A percentile compares a stretch with the other conserved stretches of the same genome.
Evolutionary conservation across 2,797 vertebrate species (phyloP).

Genomic region (Cichlasoma orientale): DNA sequence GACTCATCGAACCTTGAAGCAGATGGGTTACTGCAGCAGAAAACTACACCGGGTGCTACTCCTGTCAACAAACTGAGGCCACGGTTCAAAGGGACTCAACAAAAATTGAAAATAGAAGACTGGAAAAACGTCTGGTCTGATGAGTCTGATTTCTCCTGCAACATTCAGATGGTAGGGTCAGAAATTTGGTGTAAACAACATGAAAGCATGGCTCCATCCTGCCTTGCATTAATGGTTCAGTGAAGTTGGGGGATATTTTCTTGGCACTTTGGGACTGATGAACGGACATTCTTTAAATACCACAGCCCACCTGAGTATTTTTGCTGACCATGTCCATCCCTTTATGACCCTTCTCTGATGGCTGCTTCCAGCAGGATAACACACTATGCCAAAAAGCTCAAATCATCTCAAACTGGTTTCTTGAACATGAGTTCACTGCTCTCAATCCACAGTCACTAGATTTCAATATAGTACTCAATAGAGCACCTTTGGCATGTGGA

Average conservation of each 20-base stretch:
- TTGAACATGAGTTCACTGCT: neutral
- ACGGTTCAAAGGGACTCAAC: neutral
- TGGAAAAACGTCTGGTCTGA: neutral
- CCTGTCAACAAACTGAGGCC: neutral
- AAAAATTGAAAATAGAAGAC: neutral
- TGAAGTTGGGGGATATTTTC: fast-evolving
- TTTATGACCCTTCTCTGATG: neutral
- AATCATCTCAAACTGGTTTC: neutral
- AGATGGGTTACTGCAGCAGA: too few species aligned
- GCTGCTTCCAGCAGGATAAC: neutral
- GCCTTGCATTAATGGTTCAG: neutral
- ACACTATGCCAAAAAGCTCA: neutral
- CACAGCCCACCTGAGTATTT: neutral
- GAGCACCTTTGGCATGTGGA: neutral
- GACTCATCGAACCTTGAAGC: neutral
- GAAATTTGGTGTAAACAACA: neutral
- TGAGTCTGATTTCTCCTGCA: neutral
- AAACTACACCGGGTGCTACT: neutral
- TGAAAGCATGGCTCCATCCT: neutral
- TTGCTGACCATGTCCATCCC: neutral
- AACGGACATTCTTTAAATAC: neutral
- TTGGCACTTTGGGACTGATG: neutral
- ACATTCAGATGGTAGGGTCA: neutral
- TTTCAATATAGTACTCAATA: neutral
- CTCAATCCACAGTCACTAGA: neutral